Evolutionary conservation across 2,797 vertebrate genomes (phyloP).

Genomic region (Pangasius larnaudii): DNA sequence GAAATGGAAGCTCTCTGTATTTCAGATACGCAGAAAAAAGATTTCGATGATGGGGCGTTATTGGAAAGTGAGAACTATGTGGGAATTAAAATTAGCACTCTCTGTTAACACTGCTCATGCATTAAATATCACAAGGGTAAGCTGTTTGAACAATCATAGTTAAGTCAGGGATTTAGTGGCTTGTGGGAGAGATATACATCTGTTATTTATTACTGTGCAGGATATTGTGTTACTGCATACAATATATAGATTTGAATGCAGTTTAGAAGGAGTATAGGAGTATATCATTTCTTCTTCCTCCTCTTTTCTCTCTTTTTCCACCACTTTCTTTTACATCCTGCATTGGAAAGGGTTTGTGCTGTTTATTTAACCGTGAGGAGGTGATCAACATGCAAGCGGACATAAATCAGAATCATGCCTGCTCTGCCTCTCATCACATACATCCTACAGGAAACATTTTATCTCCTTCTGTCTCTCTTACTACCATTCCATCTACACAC

Average conservation of each 20-base stretch:
- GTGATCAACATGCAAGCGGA: background rate
- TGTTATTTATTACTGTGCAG: background rate
- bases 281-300: background rate
- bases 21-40: background rate
- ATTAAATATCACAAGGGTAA: constrained; percentile 5
- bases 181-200: background rate
- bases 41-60: background rate
- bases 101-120: constrained; percentile 11
- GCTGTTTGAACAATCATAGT: constrained; percentile 11
- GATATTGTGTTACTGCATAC: background rate
- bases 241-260: background rate
- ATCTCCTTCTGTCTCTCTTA: background rate
- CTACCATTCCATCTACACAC: background rate
- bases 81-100: constrained; percentile 23
- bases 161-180: constrained; percentile 22
- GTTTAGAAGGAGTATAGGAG: background rate
- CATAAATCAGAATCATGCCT: constrained; percentile 1
- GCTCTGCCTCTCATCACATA: constrained; percentile 10
- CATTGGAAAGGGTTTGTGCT: background rate
- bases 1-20: background rate
- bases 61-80: background rate
- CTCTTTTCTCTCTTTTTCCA: background rate
- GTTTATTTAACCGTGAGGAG: background rate
- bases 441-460: background rate
- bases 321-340: background rate